Evolutionary conservation across 37 sponge, comb jelly and placozoan species (phyloP), one percentile per base, ranked within the genome.

Genomic region (Bolinopsis microptera): DNA sequence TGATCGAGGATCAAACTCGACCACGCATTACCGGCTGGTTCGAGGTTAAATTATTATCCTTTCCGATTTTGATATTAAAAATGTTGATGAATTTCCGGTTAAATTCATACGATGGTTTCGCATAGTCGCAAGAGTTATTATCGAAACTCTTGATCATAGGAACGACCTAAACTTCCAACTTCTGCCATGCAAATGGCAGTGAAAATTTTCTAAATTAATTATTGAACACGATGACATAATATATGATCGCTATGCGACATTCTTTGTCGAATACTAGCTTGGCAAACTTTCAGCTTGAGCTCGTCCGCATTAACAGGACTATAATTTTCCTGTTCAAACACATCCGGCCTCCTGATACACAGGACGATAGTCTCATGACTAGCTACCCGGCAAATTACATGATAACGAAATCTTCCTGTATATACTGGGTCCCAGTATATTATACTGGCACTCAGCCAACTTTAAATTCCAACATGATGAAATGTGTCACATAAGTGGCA

Each of bases 51-150:
- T 48, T 18, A 48, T 48, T 13, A 48, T 48, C 61, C 5, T 48
- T 48, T 48, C 61, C 13, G 13, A 48, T 13, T 48, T 48, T 48
- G 13, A 48, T 48, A 18, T 48, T 5, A 48, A 48, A 48, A 48
- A 13, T 18, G 13, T 48, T 48, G n/a, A n/a, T n/a, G 61, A 48
- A 48, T 48, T 48, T 48, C 61, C 61, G 74, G 74, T 72, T 72
- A 72, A 24, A 72, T 72, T n/a, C 26, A 5, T 30, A 24, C 74
- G 74, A 72, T 72, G 74, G 74, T 72, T 21, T 72, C 31, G 26
- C 74, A 72, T 8, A 72, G 74, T 72, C 74, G 74, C 74, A 48
- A 48, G 61, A 48, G n/a, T n/a, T 48, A 48, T 48, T 48, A 18
- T 13, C 61, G 5, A 48, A n/a, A n/a, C n/a, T 48, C 61, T 48